phyloP scores from a whole-genome alignment of 2,113 vertebrate species.

The Girardinichthys multiradiatus region DNA sequence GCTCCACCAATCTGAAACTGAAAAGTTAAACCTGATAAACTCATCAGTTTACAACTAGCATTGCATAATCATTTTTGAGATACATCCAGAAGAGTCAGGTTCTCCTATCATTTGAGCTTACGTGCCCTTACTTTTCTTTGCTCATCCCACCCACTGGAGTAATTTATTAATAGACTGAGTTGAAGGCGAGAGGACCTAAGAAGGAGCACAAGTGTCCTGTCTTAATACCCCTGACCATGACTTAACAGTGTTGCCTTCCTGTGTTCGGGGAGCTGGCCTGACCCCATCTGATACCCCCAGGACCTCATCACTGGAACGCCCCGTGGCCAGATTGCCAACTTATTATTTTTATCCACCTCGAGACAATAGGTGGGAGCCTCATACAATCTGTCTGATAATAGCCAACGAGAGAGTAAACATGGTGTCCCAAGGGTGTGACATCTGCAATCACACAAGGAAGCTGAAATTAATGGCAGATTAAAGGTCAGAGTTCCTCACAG shows the following conservation, averaged over 20 bases:
- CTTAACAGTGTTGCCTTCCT: slow-evolving; percentile 70
- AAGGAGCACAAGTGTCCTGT: slow-evolving; percentile 61
- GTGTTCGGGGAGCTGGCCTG: slow-evolving; percentile 75
- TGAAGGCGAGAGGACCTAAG: slow-evolving; percentile 66
- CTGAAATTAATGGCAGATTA: slow-evolving; percentile 60
- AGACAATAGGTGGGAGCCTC: slow-evolving; percentile 79
- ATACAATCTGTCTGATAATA: slow-evolving; percentile 68
- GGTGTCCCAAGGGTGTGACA: slow-evolving; percentile 56
- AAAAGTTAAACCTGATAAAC: too few species aligned
- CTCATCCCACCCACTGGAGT: slow-evolving; percentile 37
- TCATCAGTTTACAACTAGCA: too few species aligned
- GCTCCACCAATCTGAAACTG: too few species aligned
- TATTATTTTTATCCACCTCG: slow-evolving; percentile 77
- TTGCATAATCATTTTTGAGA: too few species aligned
- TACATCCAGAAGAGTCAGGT: neutral
- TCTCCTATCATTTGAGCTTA: slow-evolving; percentile 4
- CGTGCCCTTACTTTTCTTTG: slow-evolving; percentile 17
- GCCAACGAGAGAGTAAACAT: slow-evolving; percentile 33
- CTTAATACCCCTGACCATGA: slow-evolving; percentile 66
- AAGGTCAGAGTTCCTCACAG: slow-evolving; percentile 55
- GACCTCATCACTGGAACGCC: slow-evolving; percentile 74
- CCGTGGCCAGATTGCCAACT: slow-evolving; percentile 53
- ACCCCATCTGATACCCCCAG: slow-evolving; percentile 64
- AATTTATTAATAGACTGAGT: slow-evolving; percentile 68
- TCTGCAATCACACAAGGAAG: slow-evolving; percentile 62